Base-by-base conservation (phyloP, 2,888 invertebrate species). In the Campoletis raptor region DNA sequence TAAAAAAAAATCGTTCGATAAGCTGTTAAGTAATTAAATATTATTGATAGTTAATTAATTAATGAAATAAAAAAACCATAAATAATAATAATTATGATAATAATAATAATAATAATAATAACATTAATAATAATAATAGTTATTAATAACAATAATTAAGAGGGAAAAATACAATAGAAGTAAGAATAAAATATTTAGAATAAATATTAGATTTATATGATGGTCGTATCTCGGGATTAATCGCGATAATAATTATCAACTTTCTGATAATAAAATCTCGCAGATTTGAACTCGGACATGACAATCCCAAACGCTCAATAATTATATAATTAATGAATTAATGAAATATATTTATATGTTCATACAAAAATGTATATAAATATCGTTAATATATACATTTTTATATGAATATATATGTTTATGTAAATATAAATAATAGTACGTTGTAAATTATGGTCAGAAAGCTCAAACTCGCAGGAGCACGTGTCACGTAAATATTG, bases 261-360 rank as follows among this genome's bases (percentile, higher is more conserved):
- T 64, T 61, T 70, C 37, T 40, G 72, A 72, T 72, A 48, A 79
- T 79, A 64, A 77, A 77, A 61, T 54, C 69, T 69, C 76, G 85
- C 87, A 18, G 74, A 48, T 45, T 74, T 74, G 52, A 57, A 74
- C 77, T 81, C 52, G 77, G 87, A 87, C 89, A 88, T 89, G 90
- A 88, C 91, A 90, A 88, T 91, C 89, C 82, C 74, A 89, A 91
- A 90, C 88, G 91, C 91, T 91, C 91, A 92, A 91, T 90, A 86
- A 76, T 76, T 57, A 40, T 57, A 40, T 57, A 37, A 61, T 18
- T 61, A 57, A 48, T 48, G 54, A 54, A 72, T 61, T 66, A 21
- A 66, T 30, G 10, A 3, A 5, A 15, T 30, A 42, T 73, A 40
- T 80, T 67, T 45, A n/a, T 70, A 61, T 80, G 15, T 70, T 18